Percentiles rank a stretch among this genome's conserved stretches.
These are phyloP conservation scores for Polyommatus iphigenia DNA, from an alignment of 2,888 invertebrate species.

Conservation along the genomic window DNA sequence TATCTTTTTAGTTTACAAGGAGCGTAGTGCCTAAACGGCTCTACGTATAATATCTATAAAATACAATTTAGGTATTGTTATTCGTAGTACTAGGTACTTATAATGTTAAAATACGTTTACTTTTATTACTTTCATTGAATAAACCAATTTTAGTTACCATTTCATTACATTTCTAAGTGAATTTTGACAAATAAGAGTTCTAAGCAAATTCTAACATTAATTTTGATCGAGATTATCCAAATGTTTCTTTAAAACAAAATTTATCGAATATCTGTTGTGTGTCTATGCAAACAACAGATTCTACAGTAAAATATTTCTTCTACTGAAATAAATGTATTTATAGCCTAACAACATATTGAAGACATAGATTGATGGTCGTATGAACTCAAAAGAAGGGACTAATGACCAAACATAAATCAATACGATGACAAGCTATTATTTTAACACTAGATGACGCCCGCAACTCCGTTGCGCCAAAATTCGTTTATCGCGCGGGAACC, in stretches of 20 bases:
- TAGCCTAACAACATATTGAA: neutral
- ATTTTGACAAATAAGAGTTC: no score
- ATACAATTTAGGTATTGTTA: neutral
- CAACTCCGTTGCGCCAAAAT: no score
- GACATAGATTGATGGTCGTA: slow-evolving; percentile 3
- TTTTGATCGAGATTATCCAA: neutral
- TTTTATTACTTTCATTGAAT: neutral
- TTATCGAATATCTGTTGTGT: neutral
- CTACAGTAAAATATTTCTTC: neutral
- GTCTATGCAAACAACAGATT: neutral
- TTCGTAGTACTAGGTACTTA: no score
- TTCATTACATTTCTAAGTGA: no score
- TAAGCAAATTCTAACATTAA: neutral
- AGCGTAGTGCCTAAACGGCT: neutral
- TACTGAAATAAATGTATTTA: neutral
- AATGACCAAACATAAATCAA: slow-evolving; percentile 11
- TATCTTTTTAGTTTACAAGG: no score
- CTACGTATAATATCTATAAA: neutral
- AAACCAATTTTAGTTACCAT: neutral
- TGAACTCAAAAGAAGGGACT: neutral
- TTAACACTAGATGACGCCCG: no score
- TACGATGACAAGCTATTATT: neutral
- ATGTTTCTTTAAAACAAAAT: no score
- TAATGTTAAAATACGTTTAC: no score
- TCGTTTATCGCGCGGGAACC: no score